Evolutionary conservation across 2,888 invertebrate genomes (phyloP).

Genomic region (Liopterus haemorrhoidalis): DNA sequence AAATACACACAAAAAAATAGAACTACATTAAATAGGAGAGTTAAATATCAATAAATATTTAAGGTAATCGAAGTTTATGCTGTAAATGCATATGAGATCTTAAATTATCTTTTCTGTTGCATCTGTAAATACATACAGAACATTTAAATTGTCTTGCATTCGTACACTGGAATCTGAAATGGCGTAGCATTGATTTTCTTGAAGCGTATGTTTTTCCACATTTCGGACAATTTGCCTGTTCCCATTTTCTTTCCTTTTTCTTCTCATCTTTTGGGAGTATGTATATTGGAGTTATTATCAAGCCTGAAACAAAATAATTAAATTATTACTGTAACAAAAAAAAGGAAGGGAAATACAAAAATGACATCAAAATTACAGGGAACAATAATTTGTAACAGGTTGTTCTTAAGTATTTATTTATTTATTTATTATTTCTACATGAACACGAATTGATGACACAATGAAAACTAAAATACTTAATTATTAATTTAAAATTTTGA

Average conservation of each 20-base stretch:
- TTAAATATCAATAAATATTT: slow-evolving; percentile 9
- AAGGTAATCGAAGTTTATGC: slow-evolving; percentile 14
- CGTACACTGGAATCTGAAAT: slow-evolving; percentile 27
- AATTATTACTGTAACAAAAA: slow-evolving; percentile 12
- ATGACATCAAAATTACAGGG: too few species aligned
- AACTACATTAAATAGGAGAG: background rate
- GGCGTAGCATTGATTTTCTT: slow-evolving; percentile 25
- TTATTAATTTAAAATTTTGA: too few species aligned
- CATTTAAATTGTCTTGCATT: slow-evolving; percentile 23
- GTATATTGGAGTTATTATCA: slow-evolving; percentile 20
- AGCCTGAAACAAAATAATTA: slow-evolving; percentile 17
- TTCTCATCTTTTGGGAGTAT: slow-evolving; percentile 11
- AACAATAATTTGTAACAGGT: too few species aligned
- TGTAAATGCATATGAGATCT: slow-evolving; percentile 20
- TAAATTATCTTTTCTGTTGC: slow-evolving; percentile 22
- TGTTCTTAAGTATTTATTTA: too few species aligned
- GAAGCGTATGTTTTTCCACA: slow-evolving; percentile 27
- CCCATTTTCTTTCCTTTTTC: background rate
- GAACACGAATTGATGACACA: too few species aligned
- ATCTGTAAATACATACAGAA: slow-evolving; percentile 17
- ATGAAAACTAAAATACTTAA: too few species aligned
- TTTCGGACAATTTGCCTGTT: slow-evolving; percentile 22
- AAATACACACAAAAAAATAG: background rate
- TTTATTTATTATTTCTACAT: too few species aligned
- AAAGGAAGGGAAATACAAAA: too few species aligned